Evolutionary conservation across 2,113 vertebrate species (phyloP).

Genomic region (Mustelus asterias): DNA sequence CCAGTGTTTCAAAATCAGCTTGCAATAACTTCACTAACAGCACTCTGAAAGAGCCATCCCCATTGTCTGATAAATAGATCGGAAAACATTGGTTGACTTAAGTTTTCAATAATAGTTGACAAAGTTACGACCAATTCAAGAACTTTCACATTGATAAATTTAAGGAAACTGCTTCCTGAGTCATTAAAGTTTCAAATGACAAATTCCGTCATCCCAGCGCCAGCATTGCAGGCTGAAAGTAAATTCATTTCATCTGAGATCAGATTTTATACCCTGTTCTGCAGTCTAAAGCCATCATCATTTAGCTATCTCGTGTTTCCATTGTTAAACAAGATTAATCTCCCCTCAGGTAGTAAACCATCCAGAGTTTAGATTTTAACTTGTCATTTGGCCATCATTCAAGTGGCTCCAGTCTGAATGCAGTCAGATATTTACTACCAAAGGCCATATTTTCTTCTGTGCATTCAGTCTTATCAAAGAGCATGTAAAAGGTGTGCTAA

Average conservation of each 20-base stretch:
- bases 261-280: background rate
- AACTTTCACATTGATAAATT: background rate
- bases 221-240: background rate
- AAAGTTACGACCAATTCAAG: background rate
- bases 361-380: slow-evolving; percentile 25
- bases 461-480: background rate
- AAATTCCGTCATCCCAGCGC: background rate
- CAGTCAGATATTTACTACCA: slow-evolving; percentile 19
- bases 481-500: background rate
- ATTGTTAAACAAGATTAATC: slow-evolving; percentile 28
- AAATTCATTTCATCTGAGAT: slow-evolving; percentile 26
- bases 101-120: background rate
- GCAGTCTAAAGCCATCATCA: slow-evolving; percentile 2
- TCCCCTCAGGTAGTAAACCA: slow-evolving; percentile 32
- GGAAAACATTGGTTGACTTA: background rate
- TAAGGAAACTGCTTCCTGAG: slow-evolving; percentile 13
- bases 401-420: slow-evolving; percentile 26
- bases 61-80: background rate
- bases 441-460: slow-evolving; percentile 11
- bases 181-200: slow-evolving; percentile 35
- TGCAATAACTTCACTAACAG: background rate
- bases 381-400: slow-evolving; percentile 13
- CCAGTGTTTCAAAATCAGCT: background rate
- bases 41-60: background rate
- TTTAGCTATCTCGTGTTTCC: slow-evolving; percentile 26